phyloP scores from a whole-genome alignment of 92 coral and sea anemone genomes.

The Diadumene lineata region DNA sequence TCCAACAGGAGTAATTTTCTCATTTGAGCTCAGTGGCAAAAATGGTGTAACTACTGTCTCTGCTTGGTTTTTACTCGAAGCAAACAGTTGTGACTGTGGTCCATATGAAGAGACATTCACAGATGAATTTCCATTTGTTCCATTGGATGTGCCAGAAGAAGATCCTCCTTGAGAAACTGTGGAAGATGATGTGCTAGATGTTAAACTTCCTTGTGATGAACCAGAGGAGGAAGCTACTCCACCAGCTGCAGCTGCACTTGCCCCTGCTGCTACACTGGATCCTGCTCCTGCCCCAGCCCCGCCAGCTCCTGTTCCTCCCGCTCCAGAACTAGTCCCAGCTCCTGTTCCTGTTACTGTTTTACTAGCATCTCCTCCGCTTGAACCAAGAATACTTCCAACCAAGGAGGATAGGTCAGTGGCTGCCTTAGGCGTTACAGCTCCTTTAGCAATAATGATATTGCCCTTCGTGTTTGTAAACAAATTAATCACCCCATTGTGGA shows the following conservation, averaged over 20 bases:
- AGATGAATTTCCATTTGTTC: neutral
- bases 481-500: neutral
- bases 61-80: slow-evolving; percentile 3
- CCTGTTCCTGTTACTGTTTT: slow-evolving; percentile 40
- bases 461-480: neutral
- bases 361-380: slow-evolving; percentile 55
- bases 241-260: slow-evolving; percentile 2
- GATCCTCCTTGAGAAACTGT: neutral
- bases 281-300: slow-evolving; percentile 18
- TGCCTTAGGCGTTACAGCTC: slow-evolving; percentile 2
- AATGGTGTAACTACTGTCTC: slow-evolving; percentile 7
- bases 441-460: neutral
- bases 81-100: neutral
- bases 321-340: slow-evolving; percentile 27
- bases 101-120: neutral
- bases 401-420: slow-evolving; percentile 2
- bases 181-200: no score
- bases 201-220: neutral
- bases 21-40: neutral
- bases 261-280: slow-evolving; percentile 17
- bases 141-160: neutral
- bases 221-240: slow-evolving; percentile 11
- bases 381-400: slow-evolving; percentile 40
- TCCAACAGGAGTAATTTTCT: neutral
- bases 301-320: slow-evolving; percentile 1